A percentile compares a stretch with the other conserved stretches of the same genome.
These are phyloP conservation scores for Chaitophorus viminalis DNA, from an alignment of 2,888 invertebrate genomes.

Conservation along the genomic window DNA sequence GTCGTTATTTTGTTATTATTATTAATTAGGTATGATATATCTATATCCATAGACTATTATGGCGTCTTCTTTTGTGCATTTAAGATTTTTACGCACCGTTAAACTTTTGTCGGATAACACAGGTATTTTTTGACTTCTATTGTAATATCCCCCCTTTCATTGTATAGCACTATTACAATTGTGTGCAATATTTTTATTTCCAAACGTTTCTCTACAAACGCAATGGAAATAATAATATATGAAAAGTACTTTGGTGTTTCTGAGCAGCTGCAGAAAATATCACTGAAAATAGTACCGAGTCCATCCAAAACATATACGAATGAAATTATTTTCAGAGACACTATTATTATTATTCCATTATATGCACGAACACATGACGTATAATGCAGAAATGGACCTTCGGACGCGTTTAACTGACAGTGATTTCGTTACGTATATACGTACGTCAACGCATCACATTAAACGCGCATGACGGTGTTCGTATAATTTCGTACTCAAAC, in stretches of 20 bases:
- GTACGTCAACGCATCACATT: not conserved
- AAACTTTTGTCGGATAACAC: not conserved
- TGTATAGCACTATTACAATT: not conserved
- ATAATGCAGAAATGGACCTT: not conserved
- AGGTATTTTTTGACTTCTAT: not conserved
- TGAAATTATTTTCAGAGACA: not conserved
- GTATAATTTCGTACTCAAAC: not conserved
- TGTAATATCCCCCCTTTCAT: not conserved
- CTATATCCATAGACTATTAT: too few relatives aligned
- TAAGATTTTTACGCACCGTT: not conserved
- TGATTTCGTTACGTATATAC: too few relatives aligned
- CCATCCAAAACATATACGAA: not conserved
- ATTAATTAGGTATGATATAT: not conserved
- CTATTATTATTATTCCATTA: not conserved
- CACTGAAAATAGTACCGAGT: not conserved
- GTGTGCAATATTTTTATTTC: not conserved
- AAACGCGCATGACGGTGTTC: not conserved
- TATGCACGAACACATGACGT: not conserved
- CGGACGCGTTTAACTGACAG: not conserved
- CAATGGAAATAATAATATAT: not conserved
- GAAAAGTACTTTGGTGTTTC: not conserved
- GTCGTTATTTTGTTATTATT: not conserved
- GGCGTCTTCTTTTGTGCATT: not conserved
- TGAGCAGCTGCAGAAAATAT: not conserved
- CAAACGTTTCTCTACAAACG: not conserved